A percentile compares a stretch with the other conserved stretches of the same genome.
Evolutionary conservation across 2,888 invertebrate species (phyloP).

Genomic region (Epinotia brunnichana): DNA sequence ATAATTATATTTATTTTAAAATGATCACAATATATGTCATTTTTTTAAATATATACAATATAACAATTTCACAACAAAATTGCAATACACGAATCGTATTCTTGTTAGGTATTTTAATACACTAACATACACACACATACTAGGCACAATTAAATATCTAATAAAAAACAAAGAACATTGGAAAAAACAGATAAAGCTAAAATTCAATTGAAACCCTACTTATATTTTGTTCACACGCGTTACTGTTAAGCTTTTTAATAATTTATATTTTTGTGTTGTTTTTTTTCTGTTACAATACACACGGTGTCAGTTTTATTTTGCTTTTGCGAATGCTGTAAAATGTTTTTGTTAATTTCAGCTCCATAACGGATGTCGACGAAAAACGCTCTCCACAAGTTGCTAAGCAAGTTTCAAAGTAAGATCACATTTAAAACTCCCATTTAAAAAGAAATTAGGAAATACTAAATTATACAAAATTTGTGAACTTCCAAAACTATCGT

Average conservation of each 20-base stretch:
- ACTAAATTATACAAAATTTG: background rate
- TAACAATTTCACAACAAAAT: too few relatives aligned
- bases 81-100: too few relatives aligned
- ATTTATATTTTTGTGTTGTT: constrained; percentile 14
- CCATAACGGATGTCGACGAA: constrained; percentile 40
- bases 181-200: too few relatives aligned
- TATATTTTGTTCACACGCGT: constrained; percentile 8
- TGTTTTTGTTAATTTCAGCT: constrained; percentile 44
- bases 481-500: constrained; percentile 4
- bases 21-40: too few relatives aligned
- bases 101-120: too few relatives aligned
- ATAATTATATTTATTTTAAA: too few relatives aligned
- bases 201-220: background rate
- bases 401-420: constrained; percentile 44
- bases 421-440: constrained; percentile 13
- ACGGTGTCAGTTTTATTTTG: constrained; percentile 18
- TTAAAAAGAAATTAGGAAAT: background rate
- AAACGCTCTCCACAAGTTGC: constrained; percentile 35
- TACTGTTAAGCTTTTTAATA: constrained; percentile 31
- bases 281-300: background rate
- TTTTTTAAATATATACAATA: too few relatives aligned
- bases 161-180: too few relatives aligned
- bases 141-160: too few relatives aligned
- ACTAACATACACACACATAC: too few relatives aligned
- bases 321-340: constrained; percentile 38